These are phyloP conservation scores for Priapulus caudatus DNA, from an alignment of 2,888 invertebrate species.

Conservation along the genomic window DNA sequence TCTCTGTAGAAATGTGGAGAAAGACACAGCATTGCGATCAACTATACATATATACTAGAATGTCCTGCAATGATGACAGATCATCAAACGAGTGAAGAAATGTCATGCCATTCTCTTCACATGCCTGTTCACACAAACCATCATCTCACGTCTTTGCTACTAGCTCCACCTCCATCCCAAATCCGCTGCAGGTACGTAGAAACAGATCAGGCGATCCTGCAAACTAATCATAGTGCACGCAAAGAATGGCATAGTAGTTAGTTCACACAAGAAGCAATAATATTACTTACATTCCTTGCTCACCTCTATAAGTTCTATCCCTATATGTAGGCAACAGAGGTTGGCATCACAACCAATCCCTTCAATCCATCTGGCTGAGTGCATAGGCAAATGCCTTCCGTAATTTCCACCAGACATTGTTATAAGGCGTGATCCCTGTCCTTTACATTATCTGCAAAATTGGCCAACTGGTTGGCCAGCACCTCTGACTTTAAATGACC, in stretches of 20 bases:
- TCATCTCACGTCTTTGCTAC: neutral
- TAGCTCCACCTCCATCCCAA: neutral
- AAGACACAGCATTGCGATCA: no score
- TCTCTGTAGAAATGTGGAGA: no score
- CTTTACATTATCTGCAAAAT: constrained; percentile 22
- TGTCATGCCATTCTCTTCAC: neutral
- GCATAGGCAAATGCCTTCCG: constrained; percentile 36
- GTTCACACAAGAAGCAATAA: no score
- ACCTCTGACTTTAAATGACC: constrained; percentile 37
- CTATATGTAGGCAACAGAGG: constrained; percentile 31
- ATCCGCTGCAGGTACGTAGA: no score
- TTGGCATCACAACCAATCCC: constrained; percentile 32
- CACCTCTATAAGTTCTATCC: constrained; percentile 25
- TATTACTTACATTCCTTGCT: neutral
- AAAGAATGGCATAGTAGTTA: no score
- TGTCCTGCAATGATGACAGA: neutral
- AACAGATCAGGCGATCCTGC: no score
- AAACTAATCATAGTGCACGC: no score
- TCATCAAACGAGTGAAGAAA: no score
- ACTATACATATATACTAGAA: no score
- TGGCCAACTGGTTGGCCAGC: constrained; percentile 31
- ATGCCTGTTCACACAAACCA: neutral
- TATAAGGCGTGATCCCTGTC: constrained; percentile 20
- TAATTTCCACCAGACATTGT: constrained; percentile 38
- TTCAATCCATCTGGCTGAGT: constrained; percentile 21